Base-by-base conservation (phyloP, 2,888 invertebrate genomes). In the Keiferia lycopersicella region DNA sequence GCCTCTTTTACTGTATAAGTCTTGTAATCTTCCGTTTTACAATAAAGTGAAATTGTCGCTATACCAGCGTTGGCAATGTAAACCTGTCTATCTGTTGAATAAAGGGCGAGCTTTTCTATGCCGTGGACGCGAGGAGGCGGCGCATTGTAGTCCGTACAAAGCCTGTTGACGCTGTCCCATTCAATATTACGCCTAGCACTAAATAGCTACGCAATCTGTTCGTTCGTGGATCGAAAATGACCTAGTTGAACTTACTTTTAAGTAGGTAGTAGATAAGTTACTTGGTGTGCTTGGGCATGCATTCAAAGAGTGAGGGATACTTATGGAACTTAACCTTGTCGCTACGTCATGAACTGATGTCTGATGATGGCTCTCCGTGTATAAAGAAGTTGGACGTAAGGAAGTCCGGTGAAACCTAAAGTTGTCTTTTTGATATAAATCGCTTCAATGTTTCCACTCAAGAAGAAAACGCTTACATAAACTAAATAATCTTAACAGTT, bases 31-130 rank as follows among this genome's bases (percentile, higher is more conserved):
- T 45, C 11, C 56, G 16, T 34, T 56, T 56, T 26, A 16, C 34
- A 56, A 56, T 51, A 56, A 56, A 30, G 30, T 16, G 26, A 56
- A 30, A 56, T 56, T 56, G n/a, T 34, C 34, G 34, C 34, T 26
- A 30, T 14, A 56, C 34, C 18, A 10, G 18, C 38, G 20, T 39
- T 41, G 68, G 73, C 69, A 76, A 83, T 84, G 83, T 83, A 69
- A 69, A 64, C 71, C 73, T 74, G 78, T 75, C 81, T 79, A 74
- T 80, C 80, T 79, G 80, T 81, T 81, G 81, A 82, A 82, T 84
- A 81, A 79, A 82, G 81, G 80, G 76, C 73, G 79, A 75, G 79
- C 75, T 77, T 80, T 74, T 81, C 79, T 81, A 84, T 83, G 74
- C 79, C 76, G 79, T 76, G 80, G 83, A 80, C 80, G 80, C 74